Base-by-base conservation (phyloP, 2,113 vertebrate species). In the Sterrhoptilus dennistouni region DNA sequence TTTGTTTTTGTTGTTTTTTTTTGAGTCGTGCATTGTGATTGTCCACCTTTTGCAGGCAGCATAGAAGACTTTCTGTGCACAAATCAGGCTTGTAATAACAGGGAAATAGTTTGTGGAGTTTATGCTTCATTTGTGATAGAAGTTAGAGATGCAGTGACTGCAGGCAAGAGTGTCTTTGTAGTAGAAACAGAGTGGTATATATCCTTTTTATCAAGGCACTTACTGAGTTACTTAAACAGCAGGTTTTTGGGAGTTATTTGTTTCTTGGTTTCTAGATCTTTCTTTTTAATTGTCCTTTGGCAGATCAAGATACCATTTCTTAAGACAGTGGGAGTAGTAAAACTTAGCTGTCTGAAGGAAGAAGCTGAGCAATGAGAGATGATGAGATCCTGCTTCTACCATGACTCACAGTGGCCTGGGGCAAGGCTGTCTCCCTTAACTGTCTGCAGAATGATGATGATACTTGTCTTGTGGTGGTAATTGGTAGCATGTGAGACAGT, bases 361-460 rank as follows among this genome's bases (percentile, higher is more conserved):
- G 36, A 69, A 83, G 80, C 74, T 77, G 63, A 80, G 75, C 61
- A 80, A 63, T 61, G 69, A 82, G 77, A 70, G 81, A 71, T 61
- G 45, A 81, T 61, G 56, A 75, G 69, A 89, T 93, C 52, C 77
- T 91, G 33, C 56, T 81, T 85, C 52, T 87, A 3, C 70, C 44
- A 24, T 97, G 95, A 91, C 90, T 95, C 87, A 79, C 4, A 76
- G 75, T 85, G 92, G 79, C 90, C 86, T 60, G 35, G 66, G 83
- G 92, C 90, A 92, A 93, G 83, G 54, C 94, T 95, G 75, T 69
- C 85, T 93, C 65, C 87, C 76, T 84, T 79, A 83, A 76, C 88
- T 87, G 47, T 88, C 82, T 94, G 87, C 91, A 83, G 83, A 53
- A 69, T 69, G 76, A 65, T 83, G 83, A 70, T 95, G 92, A 42